Percentiles rank a stretch among this genome's conserved stretches.
Conservation (phyloP, 2,888 invertebrate species). For the Cancer borealis region DNA sequence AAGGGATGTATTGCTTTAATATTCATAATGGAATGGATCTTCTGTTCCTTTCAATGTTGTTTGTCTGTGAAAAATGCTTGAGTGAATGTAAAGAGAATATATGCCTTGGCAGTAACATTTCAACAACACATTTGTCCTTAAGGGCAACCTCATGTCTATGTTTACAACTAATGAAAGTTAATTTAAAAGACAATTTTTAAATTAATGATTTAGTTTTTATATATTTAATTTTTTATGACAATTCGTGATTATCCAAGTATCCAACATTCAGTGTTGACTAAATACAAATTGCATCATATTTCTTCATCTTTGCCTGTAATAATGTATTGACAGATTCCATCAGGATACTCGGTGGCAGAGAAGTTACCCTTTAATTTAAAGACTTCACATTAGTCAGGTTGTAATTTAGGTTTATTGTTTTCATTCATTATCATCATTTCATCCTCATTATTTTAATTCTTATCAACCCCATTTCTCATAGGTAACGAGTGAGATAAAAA, state of each 20-base stretch:
- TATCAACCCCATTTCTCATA: not conserved
- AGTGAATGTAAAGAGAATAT: not conserved
- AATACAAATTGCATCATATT: not conserved
- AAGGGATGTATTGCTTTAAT: constrained; percentile 23
- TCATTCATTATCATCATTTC: constrained; percentile 15
- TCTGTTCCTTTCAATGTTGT: not conserved
- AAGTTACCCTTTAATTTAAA: not conserved
- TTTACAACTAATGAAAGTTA: not conserved
- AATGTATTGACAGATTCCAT: not conserved
- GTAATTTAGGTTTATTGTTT: constrained; percentile 17
- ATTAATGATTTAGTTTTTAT: not conserved
- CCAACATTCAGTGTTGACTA: not conserved
- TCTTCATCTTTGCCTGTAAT: not conserved
- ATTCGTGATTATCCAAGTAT: not conserved
- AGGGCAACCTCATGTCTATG: not conserved
- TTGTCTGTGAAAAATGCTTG: not conserved
- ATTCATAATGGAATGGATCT: not conserved
- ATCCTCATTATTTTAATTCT: constrained; percentile 24
- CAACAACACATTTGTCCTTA: not conserved
- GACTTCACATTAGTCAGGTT: not conserved
- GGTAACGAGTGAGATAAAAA: not conserved
- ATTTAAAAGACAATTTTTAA: not conserved
- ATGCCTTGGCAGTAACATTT: constrained; percentile 16
- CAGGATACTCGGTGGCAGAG: not conserved
- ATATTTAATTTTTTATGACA: not conserved